Conservation (phyloP, 2,797 vertebrate genomes). For the Urocyon cinereoargenteus region DNA sequence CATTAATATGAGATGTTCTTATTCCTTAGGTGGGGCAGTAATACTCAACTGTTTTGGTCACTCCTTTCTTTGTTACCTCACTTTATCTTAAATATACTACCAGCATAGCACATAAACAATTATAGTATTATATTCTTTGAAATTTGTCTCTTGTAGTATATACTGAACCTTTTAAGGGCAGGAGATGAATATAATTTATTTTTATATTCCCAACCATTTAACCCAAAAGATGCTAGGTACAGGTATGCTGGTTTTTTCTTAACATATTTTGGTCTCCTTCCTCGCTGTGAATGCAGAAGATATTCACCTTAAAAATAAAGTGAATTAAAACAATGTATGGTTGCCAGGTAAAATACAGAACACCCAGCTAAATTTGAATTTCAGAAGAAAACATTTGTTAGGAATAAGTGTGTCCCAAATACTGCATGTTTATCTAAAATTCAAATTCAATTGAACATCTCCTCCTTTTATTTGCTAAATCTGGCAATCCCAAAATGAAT, state of each 20-base stretch:
- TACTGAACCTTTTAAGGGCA: not conserved
- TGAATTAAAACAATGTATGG: slow-evolving; percentile 32
- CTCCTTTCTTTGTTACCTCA: not conserved
- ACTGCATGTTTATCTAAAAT: slow-evolving; percentile 68
- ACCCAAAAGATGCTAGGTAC: not conserved
- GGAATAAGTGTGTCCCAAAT: slow-evolving; percentile 53
- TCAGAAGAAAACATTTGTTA: slow-evolving; percentile 58
- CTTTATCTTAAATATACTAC: not conserved
- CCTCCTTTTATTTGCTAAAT: slow-evolving; percentile 67
- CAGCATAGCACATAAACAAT: not conserved
- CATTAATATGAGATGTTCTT: not conserved
- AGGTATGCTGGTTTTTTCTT: not conserved
- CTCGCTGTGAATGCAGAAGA: not conserved
- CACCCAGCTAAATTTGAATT: slow-evolving; percentile 57
- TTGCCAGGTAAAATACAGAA: slow-evolving; percentile 57
- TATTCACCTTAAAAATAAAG: slow-evolving; percentile 59
- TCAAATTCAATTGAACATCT: slow-evolving; percentile 69
- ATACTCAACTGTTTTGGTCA: not conserved
- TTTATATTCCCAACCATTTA: slow-evolving; percentile 31
- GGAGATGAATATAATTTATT: not conserved
- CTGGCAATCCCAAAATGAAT: slow-evolving; percentile 60
- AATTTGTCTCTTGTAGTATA: not conserved
- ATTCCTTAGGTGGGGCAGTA: not conserved
- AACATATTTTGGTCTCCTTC: slow-evolving; percentile 19
- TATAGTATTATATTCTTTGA: not conserved